These are phyloP conservation scores for Anastatus disparis DNA, from an alignment of 1,140 invertebrate genomes.

Conservation along the genomic window DNA sequence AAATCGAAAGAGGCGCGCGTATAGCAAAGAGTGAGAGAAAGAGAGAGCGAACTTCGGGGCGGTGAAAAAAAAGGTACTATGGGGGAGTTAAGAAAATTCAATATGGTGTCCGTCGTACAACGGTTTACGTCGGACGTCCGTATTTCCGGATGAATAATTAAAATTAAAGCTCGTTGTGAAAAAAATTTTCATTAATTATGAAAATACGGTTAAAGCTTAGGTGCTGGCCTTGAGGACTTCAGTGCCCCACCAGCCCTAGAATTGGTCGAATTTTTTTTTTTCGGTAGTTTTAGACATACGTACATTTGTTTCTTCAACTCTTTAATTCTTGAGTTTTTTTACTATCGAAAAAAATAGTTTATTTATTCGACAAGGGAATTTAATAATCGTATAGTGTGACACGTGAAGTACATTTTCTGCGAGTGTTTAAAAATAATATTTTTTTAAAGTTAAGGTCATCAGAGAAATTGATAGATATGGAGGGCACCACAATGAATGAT, in stretches of 20 bases:
- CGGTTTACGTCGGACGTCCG: slow-evolving; percentile 46
- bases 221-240: slow-evolving; percentile 36
- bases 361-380: not conserved
- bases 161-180: not conserved
- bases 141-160: slow-evolving; percentile 46
- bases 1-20: too few relatives aligned
- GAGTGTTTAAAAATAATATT: too few relatives aligned
- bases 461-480: slow-evolving; percentile 10
- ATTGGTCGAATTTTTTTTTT: too few relatives aligned
- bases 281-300: too few relatives aligned
- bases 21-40: not conserved
- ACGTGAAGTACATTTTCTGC: not conserved
- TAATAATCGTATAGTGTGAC: not conserved
- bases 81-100: slow-evolving; percentile 51
- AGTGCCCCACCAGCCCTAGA: slow-evolving; percentile 33
- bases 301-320: too few relatives aligned
- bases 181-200: slow-evolving; percentile 54
- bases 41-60: slow-evolving; percentile 3
- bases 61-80: not conserved
- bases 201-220: slow-evolving; percentile 59
- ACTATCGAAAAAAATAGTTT: not conserved
- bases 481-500: not conserved
- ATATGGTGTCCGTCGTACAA: slow-evolving; percentile 57
- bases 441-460: slow-evolving; percentile 21
- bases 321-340: too few relatives aligned